Base-by-base conservation (phyloP, 2,113 vertebrate genomes). In the Thoracochromis brauschi region DNA sequence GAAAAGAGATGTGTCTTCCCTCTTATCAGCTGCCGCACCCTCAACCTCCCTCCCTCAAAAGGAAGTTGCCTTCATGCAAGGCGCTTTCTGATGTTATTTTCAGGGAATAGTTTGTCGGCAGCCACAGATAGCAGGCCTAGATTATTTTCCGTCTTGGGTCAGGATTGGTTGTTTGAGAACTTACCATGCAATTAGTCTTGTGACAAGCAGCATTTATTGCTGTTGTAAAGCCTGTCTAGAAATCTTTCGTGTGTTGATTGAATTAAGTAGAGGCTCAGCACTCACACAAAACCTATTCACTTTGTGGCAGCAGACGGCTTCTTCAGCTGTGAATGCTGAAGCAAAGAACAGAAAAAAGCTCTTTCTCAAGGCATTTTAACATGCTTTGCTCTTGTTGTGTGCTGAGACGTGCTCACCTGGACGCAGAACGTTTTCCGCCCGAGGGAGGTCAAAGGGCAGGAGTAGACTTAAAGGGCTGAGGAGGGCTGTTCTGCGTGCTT, bases 51-150 rank as follows among this genome's bases (percentile, higher is more conserved):
- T 91, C 87, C 82, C 91, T 92, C 85, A 82, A 92, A 90, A 95
- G 96, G 95, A 97, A 96, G 94, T 94, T 60, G 90, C 86, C 89
- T 92, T 65, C 78, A 84, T 92, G 90, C 79, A 16, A 80, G 80
- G 68, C 85, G 81, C 87, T 85, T 82, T 90, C 88, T 94, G 92
- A 94, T 96, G 95, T 95, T 96, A 93, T 96, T 96, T 95, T 94
- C 89, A 85, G 88, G 91, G 92, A 88, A 89, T 88, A 88, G 86
- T 92, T 95, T 93, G 92, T 93, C 73, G 81, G 94, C 93, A 78
- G 89, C 91, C 63, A 26, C 83, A 94, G 96, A 96, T 95, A 89
- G 87, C 83, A 84, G 85, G 49, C 88, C 31, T 9, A 89, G 91
- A 94, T 95, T 92, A 87, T 93, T 89, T 92, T 86, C 81, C 16